Percentiles rank a stretch among this genome's conserved stretches.
Evolutionary conservation across 2,888 invertebrate genomes (phyloP).

Genomic region (Ommatoiulus sabulosus): DNA sequence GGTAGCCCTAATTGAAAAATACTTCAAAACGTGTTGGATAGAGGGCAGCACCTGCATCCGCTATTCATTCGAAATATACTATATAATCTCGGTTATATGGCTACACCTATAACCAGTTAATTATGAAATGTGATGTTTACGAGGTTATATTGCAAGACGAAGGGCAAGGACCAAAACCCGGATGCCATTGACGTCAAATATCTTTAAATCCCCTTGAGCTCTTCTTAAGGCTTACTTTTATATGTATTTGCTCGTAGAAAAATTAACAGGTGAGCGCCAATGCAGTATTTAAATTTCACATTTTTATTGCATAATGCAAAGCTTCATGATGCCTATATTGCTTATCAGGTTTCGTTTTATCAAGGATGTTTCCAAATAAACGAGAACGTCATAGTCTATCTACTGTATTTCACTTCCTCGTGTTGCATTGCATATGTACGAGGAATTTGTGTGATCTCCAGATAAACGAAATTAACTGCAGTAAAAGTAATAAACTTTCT

Average conservation of each 20-base stretch:
- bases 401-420: neutral
- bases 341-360: neutral
- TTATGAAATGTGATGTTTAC: neutral
- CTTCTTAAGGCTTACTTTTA: neutral
- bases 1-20: too few species aligned
- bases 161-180: neutral
- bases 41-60: too few species aligned
- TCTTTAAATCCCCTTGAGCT: neutral
- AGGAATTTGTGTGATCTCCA: too few species aligned
- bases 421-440: neutral
- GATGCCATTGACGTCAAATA: conserved; percentile 8
- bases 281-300: neutral
- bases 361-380: neutral
- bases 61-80: too few species aligned
- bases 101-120: neutral
- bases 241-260: neutral
- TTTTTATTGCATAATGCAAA: neutral
- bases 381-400: too few species aligned
- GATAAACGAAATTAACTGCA: too few species aligned
- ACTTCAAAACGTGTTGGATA: too few species aligned
- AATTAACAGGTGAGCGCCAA: neutral
- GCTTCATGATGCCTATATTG: neutral
- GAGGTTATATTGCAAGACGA: neutral
- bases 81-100: too few species aligned
- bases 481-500: too few species aligned